Conservation (phyloP, 2,797 vertebrate genomes). For the Takifugu ocellatus region DNA sequence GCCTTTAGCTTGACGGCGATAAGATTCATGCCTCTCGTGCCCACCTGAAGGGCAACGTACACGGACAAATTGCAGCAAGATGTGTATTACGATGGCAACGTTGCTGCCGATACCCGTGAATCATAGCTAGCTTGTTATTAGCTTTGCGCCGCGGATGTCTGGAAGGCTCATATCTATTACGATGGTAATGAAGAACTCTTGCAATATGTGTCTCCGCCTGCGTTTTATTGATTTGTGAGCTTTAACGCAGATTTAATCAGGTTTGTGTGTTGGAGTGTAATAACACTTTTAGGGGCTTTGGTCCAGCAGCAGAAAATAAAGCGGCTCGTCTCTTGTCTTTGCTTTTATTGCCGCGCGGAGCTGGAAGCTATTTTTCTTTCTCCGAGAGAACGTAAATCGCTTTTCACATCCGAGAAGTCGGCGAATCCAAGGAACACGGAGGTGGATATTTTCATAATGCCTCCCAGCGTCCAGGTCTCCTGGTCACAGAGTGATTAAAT, state of each 20-base stretch:
- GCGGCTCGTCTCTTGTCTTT: neutral
- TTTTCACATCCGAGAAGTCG: neutral
- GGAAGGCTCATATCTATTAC: constrained; percentile 20
- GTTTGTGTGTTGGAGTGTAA: constrained; percentile 9
- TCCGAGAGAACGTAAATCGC: neutral
- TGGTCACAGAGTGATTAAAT: constrained; percentile 45
- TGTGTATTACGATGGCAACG: neutral
- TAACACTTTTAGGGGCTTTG: constrained; percentile 8
- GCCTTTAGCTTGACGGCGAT: too few relatives aligned
- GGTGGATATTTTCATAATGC: neutral
- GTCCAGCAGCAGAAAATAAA: constrained; percentile 7
- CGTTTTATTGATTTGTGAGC: constrained; percentile 29
- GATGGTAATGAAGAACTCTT: constrained; percentile 29
- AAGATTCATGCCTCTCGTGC: too few relatives aligned
- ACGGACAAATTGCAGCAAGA: too few relatives aligned
- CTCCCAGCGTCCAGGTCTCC: neutral
- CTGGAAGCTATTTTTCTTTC: neutral
- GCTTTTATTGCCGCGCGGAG: neutral
- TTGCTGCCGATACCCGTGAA: constrained; percentile 2
- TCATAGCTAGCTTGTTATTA: constrained; percentile 24
- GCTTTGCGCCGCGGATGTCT: constrained; percentile 16
- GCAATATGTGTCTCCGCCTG: neutral
- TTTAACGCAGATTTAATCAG: constrained; percentile 30
- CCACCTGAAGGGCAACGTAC: too few relatives aligned
- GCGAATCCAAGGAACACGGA: neutral